Evolutionary conservation across 2,797 vertebrate genomes (phyloP).

Genomic region (Scyliorhinus canicula): DNA sequence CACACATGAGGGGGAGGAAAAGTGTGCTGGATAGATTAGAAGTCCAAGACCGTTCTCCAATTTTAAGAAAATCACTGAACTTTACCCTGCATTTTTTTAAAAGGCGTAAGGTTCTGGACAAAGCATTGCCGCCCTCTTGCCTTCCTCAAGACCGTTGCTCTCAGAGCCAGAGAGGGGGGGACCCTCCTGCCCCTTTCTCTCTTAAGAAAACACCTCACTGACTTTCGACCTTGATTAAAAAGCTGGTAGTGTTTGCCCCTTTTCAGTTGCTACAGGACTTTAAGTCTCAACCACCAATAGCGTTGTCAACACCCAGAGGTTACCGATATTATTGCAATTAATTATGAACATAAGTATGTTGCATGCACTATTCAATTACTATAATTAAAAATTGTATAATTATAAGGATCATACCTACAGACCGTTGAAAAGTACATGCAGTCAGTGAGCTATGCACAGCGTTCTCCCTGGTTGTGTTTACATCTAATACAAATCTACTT

Average conservation of each 20-base stretch:
- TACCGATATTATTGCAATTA: neutral
- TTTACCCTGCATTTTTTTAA: neutral
- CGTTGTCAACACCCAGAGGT: neutral
- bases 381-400: neutral
- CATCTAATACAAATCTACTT: neutral
- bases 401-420: neutral
- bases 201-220: neutral
- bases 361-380: neutral
- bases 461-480: neutral
- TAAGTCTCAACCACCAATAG: neutral
- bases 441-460: neutral
- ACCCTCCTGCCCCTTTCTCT: neutral
- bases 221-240: neutral
- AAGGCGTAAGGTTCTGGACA: neutral
- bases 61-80: neutral
- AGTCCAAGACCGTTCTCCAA: neutral
- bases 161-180: neutral
- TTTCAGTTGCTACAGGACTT: neutral
- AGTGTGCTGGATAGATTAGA: neutral
- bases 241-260: neutral
- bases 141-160: neutral
- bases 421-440: neutral
- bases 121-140: neutral
- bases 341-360: neutral
- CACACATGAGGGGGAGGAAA: neutral